A percentile compares a stretch with the other conserved stretches of the same genome.
Conservation (phyloP, 2,888 invertebrate genomes). For the Cerceris ruficornis region DNA sequence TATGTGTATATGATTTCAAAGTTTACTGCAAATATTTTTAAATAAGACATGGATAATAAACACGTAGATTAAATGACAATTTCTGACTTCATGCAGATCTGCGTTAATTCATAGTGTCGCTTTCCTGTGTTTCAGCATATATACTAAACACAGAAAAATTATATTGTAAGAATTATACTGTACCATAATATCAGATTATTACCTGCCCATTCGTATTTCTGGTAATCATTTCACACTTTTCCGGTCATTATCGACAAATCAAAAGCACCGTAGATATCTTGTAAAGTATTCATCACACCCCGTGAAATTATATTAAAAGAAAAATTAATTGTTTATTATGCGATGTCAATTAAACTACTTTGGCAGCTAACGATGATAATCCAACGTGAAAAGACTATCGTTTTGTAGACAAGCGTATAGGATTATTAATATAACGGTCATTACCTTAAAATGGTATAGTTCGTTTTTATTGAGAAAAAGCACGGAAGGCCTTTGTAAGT, state of each 20-base stretch:
- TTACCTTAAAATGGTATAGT: conserved; percentile 34
- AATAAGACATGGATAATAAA: conserved; percentile 17
- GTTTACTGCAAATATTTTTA: conserved; percentile 13
- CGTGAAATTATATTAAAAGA: conserved; percentile 32
- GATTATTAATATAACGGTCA: conserved; percentile 27
- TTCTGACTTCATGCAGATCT: conserved; percentile 9
- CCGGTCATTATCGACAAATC: conserved; percentile 34
- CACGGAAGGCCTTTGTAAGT: conserved; percentile 52
- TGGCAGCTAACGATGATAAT: conserved; percentile 33
- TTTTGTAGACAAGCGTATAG: conserved; percentile 36
- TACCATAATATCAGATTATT: conserved; percentile 27
- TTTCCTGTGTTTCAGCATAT: conserved; percentile 41
- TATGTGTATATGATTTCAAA: neutral
- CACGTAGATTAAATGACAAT: conserved; percentile 27
- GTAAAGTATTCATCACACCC: conserved; percentile 35
- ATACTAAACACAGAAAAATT: neutral
- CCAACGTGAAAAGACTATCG: conserved; percentile 32
- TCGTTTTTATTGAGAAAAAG: conserved; percentile 40
- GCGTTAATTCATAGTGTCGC: conserved; percentile 27
- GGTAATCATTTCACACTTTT: conserved; percentile 18
- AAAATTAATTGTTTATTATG: conserved; percentile 43
- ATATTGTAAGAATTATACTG: conserved; percentile 11
- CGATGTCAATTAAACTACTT: conserved; percentile 40
- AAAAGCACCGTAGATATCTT: conserved; percentile 46
- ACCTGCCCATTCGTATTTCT: conserved; percentile 20